Conservation (phyloP, 2,113 vertebrate genomes). For the Oryzias woworae region DNA sequence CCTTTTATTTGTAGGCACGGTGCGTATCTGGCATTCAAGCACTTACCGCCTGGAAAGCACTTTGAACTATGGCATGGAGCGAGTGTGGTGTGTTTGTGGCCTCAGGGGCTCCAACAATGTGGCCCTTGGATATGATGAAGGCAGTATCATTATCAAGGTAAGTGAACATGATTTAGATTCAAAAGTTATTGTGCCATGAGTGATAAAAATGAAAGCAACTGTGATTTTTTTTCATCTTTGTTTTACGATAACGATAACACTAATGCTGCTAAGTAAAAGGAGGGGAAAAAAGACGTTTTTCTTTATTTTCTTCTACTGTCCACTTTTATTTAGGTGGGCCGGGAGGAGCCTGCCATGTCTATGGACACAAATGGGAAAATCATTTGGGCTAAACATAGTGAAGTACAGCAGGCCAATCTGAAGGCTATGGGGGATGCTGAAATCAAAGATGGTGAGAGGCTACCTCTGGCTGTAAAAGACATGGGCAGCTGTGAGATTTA, state of each 20-base stretch:
- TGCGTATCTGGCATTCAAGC: constrained; percentile 98
- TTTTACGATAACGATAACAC: no score
- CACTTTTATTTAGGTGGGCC: constrained; percentile 83
- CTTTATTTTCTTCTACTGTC: background rate
- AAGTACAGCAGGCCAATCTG: constrained; percentile 96
- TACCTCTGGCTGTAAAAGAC: constrained; percentile 96
- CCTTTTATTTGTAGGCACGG: constrained; percentile 81
- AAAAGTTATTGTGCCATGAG: background rate
- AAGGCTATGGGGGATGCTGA: constrained; percentile 99
- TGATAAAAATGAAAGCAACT: background rate
- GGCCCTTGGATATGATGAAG: constrained; percentile 95
- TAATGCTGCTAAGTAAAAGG: no score
- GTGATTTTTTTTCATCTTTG: no score
- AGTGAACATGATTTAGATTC: background rate
- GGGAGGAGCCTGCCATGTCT: constrained; percentile 98
- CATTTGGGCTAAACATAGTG: constrained; percentile 98
- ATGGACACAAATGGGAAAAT: constrained; percentile 99
- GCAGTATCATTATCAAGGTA: constrained; percentile 99
- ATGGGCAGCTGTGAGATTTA: constrained; percentile 99
- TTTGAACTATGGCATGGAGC: constrained; percentile 96
- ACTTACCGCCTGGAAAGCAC: constrained; percentile 97
- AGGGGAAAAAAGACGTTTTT: no score
- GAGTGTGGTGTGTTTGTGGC: constrained; percentile 97
- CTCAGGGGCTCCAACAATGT: constrained; percentile 96
- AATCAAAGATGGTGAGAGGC: constrained; percentile 96